Evolutionary conservation across 2,113 vertebrate species (phyloP).

Genomic region (Triplophysa dalaica): DNA sequence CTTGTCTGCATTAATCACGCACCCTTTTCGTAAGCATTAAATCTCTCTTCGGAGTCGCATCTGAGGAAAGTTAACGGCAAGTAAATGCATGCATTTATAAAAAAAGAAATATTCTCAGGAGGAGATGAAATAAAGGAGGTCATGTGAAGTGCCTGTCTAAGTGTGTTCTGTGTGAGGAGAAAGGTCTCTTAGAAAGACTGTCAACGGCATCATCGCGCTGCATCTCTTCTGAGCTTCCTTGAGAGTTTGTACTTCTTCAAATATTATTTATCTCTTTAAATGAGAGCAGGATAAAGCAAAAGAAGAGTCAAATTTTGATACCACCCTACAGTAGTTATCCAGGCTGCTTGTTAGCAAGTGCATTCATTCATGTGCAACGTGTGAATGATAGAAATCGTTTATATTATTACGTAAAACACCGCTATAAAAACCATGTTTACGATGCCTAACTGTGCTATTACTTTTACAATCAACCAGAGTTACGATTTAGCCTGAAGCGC

Average conservation of each 20-base stretch:
- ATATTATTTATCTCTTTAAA: slow-evolving; percentile 34
- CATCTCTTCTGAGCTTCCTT: neutral
- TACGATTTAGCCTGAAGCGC: neutral
- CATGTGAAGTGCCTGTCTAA: slow-evolving; percentile 75
- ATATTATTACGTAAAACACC: no score
- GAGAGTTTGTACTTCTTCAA: slow-evolving; percentile 9
- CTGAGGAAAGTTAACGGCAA: slow-evolving; percentile 72
- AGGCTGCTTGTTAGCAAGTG: neutral
- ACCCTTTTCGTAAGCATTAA: slow-evolving; percentile 67
- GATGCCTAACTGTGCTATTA: no score
- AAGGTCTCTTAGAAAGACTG: slow-evolving; percentile 53
- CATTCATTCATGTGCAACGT: slow-evolving; percentile 7
- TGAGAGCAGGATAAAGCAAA: neutral
- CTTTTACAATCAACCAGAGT: no score
- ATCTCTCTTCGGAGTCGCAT: slow-evolving; percentile 70
- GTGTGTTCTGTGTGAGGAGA: slow-evolving; percentile 56
- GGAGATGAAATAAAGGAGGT: slow-evolving; percentile 58
- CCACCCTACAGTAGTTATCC: neutral
- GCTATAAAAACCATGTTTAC: no score
- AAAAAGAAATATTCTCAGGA: slow-evolving; percentile 62
- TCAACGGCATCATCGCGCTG: slow-evolving; percentile 10
- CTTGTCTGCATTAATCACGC: slow-evolving; percentile 68
- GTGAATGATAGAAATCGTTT: no score
- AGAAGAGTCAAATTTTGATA: neutral
- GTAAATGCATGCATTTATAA: slow-evolving; percentile 67